phyloP scores from a whole-genome alignment of 2,113 vertebrate species.

The Hoplias malabaricus region DNA sequence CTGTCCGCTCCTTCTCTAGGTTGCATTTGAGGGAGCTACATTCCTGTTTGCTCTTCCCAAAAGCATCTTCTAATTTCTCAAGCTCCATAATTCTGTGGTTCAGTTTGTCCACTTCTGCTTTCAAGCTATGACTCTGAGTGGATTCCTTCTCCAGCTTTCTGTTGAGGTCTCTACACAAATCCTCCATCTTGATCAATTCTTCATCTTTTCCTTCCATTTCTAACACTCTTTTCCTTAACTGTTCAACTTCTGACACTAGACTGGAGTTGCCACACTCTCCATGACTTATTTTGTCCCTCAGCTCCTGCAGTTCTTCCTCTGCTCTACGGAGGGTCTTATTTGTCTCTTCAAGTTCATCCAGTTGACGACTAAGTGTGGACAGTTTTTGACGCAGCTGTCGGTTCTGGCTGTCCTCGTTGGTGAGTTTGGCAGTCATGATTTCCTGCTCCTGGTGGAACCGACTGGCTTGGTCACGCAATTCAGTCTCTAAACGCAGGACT shows the following conservation, averaged over 20 bases:
- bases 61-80: conserved; percentile 93
- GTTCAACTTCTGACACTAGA: conserved; percentile 88
- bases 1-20: conserved; percentile 88
- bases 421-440: conserved; percentile 88
- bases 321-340: conserved; percentile 89
- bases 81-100: conserved; percentile 91
- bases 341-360: conserved; percentile 93
- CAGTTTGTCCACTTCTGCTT: conserved; percentile 89
- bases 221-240: conserved; percentile 86
- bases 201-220: conserved; percentile 99
- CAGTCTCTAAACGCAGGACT: conserved; percentile 80
- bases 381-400: conserved; percentile 88
- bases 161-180: conserved; percentile 91
- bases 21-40: conserved; percentile 86
- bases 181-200: conserved; percentile 92
- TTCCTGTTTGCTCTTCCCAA: conserved; percentile 93
- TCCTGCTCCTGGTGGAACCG: conserved; percentile 84
- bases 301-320: conserved; percentile 92
- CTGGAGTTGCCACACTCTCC: conserved; percentile 86
- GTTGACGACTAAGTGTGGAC: conserved; percentile 85
- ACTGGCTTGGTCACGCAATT: conserved; percentile 77
- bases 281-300: conserved; percentile 88
- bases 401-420: conserved; percentile 90
- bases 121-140: conserved; percentile 82
- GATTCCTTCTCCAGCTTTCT: conserved; percentile 92